These are phyloP conservation scores for Hylaeus anthracinus DNA, from an alignment of 1,140 invertebrate genomes.

Conservation along the genomic window DNA sequence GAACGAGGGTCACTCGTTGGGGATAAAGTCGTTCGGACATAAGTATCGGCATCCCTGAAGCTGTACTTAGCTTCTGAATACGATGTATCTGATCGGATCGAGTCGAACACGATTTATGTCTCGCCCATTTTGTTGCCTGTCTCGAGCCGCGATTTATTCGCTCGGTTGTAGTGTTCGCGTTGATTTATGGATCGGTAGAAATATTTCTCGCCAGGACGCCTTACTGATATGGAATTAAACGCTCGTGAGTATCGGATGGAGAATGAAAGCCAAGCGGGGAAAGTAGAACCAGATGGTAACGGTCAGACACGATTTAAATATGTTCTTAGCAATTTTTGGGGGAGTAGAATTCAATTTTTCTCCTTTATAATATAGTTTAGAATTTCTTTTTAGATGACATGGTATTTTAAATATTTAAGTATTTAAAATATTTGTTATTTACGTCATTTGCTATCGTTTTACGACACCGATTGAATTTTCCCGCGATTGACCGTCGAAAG, in stretches of 20 bases:
- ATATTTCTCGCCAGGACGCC: not conserved
- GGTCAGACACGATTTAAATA: no score
- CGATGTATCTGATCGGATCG: slow-evolving; percentile 46
- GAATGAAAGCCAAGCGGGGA: no score
- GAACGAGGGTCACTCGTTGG: slow-evolving; percentile 58
- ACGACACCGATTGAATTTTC: not conserved
- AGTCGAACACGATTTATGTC: slow-evolving; percentile 45
- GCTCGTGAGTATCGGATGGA: no score
- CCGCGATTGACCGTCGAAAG: not conserved
- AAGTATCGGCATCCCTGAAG: slow-evolving; percentile 58
- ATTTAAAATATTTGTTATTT: not conserved
- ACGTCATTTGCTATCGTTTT: not conserved
- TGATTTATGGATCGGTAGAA: slow-evolving; percentile 22
- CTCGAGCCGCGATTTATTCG: slow-evolving; percentile 33
- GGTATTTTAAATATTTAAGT: no score
- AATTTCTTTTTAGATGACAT: no score
- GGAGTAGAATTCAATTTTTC: no score
- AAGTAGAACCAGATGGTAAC: no score
- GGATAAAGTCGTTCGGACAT: slow-evolving; percentile 63
- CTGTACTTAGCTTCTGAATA: slow-evolving; percentile 54
- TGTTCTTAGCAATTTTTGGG: no score
- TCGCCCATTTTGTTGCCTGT: slow-evolving; percentile 43
- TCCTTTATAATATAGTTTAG: no score
- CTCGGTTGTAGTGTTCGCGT: not conserved
- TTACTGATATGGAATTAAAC: not conserved